Evolutionary conservation across 2,888 invertebrate species (phyloP), one percentile per base, ranked within the genome.

Genomic region (Eulithis prunata): DNA sequence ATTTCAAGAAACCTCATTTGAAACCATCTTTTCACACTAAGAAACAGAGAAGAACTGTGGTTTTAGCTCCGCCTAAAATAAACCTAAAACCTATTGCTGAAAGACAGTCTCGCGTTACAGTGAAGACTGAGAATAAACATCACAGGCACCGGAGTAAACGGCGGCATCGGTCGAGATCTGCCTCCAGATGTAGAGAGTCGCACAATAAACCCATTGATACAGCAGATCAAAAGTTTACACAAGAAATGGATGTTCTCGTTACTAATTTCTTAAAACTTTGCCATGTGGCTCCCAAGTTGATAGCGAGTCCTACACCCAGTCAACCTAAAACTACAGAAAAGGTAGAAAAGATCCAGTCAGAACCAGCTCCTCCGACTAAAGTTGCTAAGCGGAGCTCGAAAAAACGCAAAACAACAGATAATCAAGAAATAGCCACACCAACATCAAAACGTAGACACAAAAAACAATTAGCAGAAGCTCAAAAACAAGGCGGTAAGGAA

Each of bases 191-290:
- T 73, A 81, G 93, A 68, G 93, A 93, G 54, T 80, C 95, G 57
- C 95, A 95, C 85, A 94, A 95, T 70, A 96, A 94, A 88, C 94
- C 95, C 69, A 94, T 94, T 64, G 96, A 96, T 76, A 94, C 94
- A 3, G 94, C 89, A 6, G 93, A 94, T 78, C 91, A 91, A 75
- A 92, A 93, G 71, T 93, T 93, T 75, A 83, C 77, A 51, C 91
- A 91, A 76, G 93, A 94, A 71, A 89, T 94, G 88, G 93, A 93
- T 64, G 82, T 75, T 68, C 80, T 93, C 6, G 85, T 92, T 66
- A 79, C 85, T 12, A 91, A 86, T 75, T 93, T 93, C 72, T 88
- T 93, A 57, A 93, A 93, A 76, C 72, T 93, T 28, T 93, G 93
- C 76, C 92, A 93, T 75, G 83, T 92, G 57, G 90, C 91, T 10